Base-by-base conservation (phyloP, 2,888 invertebrate genomes). In the Ypsolopha scabrella region DNA sequence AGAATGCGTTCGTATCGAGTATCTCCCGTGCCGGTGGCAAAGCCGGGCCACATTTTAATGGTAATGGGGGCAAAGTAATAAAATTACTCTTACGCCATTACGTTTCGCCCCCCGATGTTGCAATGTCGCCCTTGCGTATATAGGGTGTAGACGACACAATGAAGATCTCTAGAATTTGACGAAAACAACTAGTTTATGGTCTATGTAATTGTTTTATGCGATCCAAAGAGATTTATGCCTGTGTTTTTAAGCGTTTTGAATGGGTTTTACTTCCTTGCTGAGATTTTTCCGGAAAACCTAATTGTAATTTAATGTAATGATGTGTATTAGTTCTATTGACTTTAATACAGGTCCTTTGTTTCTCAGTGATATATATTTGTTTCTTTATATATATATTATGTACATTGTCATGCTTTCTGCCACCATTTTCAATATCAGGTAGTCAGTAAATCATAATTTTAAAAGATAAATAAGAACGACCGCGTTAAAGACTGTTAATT, bases 71-170 rank as follows among this genome's bases (percentile, higher is more conserved):
- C 79, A 85, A 77, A 83, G 83, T 86, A 86, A 85, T 86, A 86
- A 86, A 86, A 86, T 86, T 85, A 86, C 85, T 85, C 72, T 82
- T 83, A 85, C 73, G 77, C 86, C 86, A 86, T 85, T 86, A 85
- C 85, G 71, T 80, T 71, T 60, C 73, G 68, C 80, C 80, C 81
- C 70, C 70, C 64, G 58, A 52, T 62, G 67, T 58, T 64, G 66
- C 69, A 60, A 62, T 62, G 62, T 67, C 71, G 68, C 68, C 61
- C 58, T 62, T 59, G 60, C 68, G 60, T 44, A 68, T 79, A 85
- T 67, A 81, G 83, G 82, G 72, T 80, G 81, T 75, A 70, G 61
- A 68, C 73, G 67, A 65, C 68, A 68, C 72, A 73, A 72, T 75
- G 73, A 79, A 78, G 24, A 77, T 67, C 69, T 63, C 72, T 69